A percentile compares a stretch with the other conserved stretches of the same genome.
Evolutionary conservation across 2,888 invertebrate species (phyloP).

Genomic region (Mythimna albipuncta): DNA sequence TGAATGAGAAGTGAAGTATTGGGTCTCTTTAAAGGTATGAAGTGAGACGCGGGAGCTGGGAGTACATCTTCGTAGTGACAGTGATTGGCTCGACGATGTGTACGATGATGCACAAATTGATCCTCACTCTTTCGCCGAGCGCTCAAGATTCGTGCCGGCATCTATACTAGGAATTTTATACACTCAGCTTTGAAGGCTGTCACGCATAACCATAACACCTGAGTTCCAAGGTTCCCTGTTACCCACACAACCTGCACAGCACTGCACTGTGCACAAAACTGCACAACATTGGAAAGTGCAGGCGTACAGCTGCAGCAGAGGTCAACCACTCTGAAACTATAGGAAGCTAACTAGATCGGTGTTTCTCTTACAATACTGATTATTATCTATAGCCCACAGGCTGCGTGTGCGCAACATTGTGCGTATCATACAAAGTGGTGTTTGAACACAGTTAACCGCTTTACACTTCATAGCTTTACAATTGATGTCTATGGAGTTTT

Average conservation of each 20-base stretch:
- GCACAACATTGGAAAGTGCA: conserved; percentile 43
- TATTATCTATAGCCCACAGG: neutral
- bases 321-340: conserved; percentile 43
- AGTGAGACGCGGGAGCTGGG: too few species aligned
- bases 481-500: neutral
- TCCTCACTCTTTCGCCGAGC: too few species aligned
- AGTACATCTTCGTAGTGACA: too few species aligned
- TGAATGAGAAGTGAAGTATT: too few species aligned
- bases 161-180: neutral
- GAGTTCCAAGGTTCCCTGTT: conserved; percentile 33
- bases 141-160: too few species aligned
- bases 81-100: too few species aligned
- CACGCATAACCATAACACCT: conserved; percentile 7
- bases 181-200: conserved; percentile 2
- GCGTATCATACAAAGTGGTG: neutral
- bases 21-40: too few species aligned
- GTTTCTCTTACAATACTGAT: neutral
- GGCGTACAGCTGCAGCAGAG: conserved; percentile 39
- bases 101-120: too few species aligned
- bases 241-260: conserved; percentile 1
- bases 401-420: conserved; percentile 8
- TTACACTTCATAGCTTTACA: neutral
- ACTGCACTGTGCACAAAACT: neutral
- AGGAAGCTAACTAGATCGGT: conserved; percentile 37
- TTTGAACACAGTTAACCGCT: neutral